Evolutionary conservation across 2,113 vertebrate genomes (phyloP), one percentile per base, ranked within the genome.

Genomic region (Azemiops feae): DNA sequence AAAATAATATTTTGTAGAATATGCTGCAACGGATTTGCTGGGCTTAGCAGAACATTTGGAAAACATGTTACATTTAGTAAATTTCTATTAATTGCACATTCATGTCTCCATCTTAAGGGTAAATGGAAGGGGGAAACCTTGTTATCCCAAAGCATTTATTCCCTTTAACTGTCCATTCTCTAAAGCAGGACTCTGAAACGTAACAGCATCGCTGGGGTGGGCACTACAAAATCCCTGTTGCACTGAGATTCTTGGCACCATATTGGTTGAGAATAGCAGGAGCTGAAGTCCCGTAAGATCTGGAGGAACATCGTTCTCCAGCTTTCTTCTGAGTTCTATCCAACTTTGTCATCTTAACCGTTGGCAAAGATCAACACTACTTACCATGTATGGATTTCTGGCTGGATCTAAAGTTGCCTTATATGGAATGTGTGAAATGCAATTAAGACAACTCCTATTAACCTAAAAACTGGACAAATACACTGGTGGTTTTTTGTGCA

Each of bases 361-460:
- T 58, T 20, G 2, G 23, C 60, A 64, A 22, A 45, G 86, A 88
- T 69, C 39, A 34, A 22, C 22, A 2, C 52, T 1, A 47, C 6
- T 10, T 39, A 20, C 45, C 18, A 12, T 47, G 5, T 8, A 30
- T 60, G 50, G 45, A 58, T 91, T 91, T 88, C n/a, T 52, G 57
- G 43, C 20, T 16, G 22, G 90, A 81, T 91, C 34, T 16, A 22
- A 85, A 87, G 50, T n/a, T 16, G 30, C 52, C 30, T 93, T 20
- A 81, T 81, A 14, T 8, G 45, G 50, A 85, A 87, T 57, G 30
- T 81, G 90, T 30, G 90, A 81, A 88, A 57, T 50, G 60, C 92
- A 58, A 58, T 88, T 53, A 22, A 52, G 90, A 91, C 93, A 93
- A 85, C 53, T 89, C 93, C 86, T 91, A 88, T 93, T 93, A 52